Conservation (phyloP, 2,888 invertebrate species). For the Melitaea athalia region DNA sequence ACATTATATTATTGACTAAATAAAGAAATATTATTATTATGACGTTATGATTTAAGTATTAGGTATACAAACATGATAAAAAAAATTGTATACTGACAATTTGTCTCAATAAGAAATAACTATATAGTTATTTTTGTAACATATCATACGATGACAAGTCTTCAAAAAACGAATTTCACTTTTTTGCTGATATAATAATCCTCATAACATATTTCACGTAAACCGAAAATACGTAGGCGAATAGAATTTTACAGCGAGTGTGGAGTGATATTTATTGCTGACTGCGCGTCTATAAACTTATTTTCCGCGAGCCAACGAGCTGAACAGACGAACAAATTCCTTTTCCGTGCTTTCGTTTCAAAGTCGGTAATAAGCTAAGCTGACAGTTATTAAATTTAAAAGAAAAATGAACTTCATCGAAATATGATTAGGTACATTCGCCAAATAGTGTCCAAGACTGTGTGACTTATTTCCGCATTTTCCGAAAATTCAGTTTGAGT, state of each 20-base stretch:
- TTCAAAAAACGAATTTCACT: neutral
- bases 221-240: conserved; percentile 13
- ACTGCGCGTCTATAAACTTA: conserved; percentile 26
- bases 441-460: neutral
- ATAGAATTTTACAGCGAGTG: conserved; percentile 14
- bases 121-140: neutral
- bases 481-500: neutral
- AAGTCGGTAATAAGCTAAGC: conserved; percentile 16
- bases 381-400: conserved; percentile 28
- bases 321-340: conserved; percentile 21
- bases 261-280: conserved; percentile 29
- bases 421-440: conserved; percentile 11
- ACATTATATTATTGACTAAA: too few relatives aligned
- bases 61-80: too few relatives aligned
- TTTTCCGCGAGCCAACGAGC: conserved; percentile 6
- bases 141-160: neutral
- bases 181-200: conserved; percentile 8
- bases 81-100: too few relatives aligned
- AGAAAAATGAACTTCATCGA: conserved; percentile 18
- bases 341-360: conserved; percentile 24
- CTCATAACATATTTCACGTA: conserved; percentile 1
- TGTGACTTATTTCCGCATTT: too few relatives aligned
- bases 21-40: too few relatives aligned
- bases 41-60: too few relatives aligned
- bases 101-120: neutral